phyloP scores from a whole-genome alignment of 1,140 invertebrate genomes.

The Drosophila truncata region DNA sequence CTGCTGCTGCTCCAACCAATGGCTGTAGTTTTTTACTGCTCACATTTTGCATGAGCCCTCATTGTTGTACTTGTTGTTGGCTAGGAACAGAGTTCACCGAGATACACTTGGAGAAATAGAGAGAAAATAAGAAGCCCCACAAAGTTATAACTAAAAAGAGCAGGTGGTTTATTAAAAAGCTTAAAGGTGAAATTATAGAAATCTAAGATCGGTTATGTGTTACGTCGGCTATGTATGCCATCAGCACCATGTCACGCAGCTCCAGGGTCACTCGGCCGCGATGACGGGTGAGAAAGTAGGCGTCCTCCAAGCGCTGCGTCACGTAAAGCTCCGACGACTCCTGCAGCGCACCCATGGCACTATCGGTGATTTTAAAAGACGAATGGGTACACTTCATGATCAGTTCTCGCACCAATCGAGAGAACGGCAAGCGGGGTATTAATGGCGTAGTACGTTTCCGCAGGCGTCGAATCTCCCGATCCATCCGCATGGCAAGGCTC shows the following conservation, averaged over 20 bases:
- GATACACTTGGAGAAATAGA: constrained; percentile 9
- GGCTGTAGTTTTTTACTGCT: constrained; percentile 38
- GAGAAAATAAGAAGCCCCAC: neutral
- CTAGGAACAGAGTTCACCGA: constrained; percentile 16
- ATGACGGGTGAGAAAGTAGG: constrained; percentile 89
- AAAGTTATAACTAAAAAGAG: neutral
- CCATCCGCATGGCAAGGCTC: neutral
- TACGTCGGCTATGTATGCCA: constrained; percentile 38
- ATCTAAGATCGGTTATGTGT: neutral
- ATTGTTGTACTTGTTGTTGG: constrained; percentile 43
- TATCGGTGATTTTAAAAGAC: constrained; percentile 86
- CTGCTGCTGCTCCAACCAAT: constrained; percentile 6
- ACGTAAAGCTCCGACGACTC: constrained; percentile 91
- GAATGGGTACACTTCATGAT: constrained; percentile 4
- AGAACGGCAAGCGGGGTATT: constrained; percentile 75
- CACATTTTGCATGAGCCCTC: constrained; percentile 33
- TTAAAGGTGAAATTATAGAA: neutral
- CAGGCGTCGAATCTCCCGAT: constrained; percentile 37
- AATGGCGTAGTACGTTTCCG: constrained; percentile 17
- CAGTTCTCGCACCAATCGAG: constrained; percentile 75
- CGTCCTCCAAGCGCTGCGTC: constrained; percentile 91
- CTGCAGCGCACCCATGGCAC: constrained; percentile 88
- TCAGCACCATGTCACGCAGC: constrained; percentile 87
- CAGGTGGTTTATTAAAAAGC: neutral
- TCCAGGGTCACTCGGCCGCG: constrained; percentile 91